These are phyloP conservation scores for Nyctibius grandis DNA, from an alignment of 2,797 vertebrate genomes.

Conservation along the genomic window DNA sequence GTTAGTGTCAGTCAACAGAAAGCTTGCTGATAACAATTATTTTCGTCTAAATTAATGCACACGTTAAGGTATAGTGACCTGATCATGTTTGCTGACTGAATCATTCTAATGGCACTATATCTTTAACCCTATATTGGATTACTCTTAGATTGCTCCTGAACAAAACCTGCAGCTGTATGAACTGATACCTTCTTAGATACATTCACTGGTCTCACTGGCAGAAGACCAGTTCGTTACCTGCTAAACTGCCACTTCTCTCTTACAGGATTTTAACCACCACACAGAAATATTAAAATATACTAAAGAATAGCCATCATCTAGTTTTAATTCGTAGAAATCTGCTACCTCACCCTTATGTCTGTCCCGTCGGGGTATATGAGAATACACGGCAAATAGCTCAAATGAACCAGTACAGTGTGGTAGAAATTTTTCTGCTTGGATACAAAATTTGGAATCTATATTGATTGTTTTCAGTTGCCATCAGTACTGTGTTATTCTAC, in stretches of 20 bases:
- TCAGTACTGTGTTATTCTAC: neutral
- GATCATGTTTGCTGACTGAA: neutral
- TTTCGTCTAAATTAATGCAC: neutral
- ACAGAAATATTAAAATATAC: neutral
- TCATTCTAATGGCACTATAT: neutral
- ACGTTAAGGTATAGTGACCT: neutral
- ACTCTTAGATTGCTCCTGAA: neutral
- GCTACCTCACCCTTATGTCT: neutral
- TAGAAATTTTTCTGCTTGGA: neutral
- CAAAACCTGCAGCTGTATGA: neutral
- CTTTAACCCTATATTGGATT: neutral
- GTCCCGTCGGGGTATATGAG: neutral
- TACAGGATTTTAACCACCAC: neutral
- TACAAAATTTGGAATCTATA: neutral
- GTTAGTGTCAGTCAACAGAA: neutral
- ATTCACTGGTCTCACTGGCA: neutral
- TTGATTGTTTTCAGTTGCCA: neutral
- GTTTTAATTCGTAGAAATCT: neutral
- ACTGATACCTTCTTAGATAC: neutral
- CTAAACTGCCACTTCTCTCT: neutral
- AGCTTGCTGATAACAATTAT: neutral
- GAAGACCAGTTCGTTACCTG: neutral
- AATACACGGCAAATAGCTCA: neutral
- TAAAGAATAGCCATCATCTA: neutral
- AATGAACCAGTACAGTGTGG: neutral